Conservation (phyloP, 2,113 vertebrate genomes). For the Nansenia antarctica region DNA sequence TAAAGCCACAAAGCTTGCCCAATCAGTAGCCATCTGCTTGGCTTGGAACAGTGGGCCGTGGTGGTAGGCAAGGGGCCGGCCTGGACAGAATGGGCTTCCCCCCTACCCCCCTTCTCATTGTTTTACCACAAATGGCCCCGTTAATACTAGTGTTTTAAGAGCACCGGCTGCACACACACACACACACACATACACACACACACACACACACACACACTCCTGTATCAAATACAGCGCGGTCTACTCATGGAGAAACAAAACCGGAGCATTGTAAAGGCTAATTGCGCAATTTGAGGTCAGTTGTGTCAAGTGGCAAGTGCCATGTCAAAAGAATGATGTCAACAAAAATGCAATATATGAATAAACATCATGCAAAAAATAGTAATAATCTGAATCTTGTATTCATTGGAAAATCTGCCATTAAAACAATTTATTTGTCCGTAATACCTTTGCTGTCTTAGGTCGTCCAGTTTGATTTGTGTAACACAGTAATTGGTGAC, state of each 20-base stretch:
- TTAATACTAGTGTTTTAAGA: slow-evolving; percentile 32
- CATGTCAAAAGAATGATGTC: neutral
- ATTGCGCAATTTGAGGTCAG: neutral
- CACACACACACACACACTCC: neutral
- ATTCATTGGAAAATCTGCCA: neutral
- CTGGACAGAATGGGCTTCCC: slow-evolving; percentile 64
- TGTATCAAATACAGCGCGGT: neutral
- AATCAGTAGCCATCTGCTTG: slow-evolving; percentile 91
- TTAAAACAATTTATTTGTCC: neutral
- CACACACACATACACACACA: neutral
- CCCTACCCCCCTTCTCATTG: slow-evolving; percentile 69
- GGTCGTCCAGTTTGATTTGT: neutral
- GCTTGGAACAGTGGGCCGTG: slow-evolving; percentile 75
- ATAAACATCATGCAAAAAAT: neutral
- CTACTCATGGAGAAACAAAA: neutral
- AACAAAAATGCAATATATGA: neutral
- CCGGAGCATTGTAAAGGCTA: neutral
- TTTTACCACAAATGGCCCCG: slow-evolving; percentile 76
- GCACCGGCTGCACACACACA: slow-evolving; percentile 18
- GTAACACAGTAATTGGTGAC: neutral
- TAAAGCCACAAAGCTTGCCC: slow-evolving; percentile 83
- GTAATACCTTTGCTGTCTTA: neutral
- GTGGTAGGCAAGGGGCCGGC: slow-evolving; percentile 67
- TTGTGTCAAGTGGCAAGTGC: no score
- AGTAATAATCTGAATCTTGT: neutral